Base-by-base conservation (phyloP, 2,113 vertebrate species). In the Xyliphius kryptos region DNA sequence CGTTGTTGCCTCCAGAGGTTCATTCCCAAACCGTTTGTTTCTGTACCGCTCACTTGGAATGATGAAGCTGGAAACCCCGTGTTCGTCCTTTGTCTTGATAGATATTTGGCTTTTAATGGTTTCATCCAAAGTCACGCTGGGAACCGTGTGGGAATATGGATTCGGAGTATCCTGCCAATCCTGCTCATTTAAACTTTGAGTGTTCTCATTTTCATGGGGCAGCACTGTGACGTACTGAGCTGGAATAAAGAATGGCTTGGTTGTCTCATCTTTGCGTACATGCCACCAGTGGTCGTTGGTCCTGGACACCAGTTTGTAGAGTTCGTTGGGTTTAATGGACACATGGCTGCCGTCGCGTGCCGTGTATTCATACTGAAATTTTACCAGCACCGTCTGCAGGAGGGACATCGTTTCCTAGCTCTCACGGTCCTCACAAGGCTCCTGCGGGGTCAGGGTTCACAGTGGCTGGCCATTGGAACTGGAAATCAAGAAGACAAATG, bases 211-310 rank as follows among this genome's bases (percentile, higher is more conserved):
- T 1, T 62, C 53, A 0, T 74, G 52, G 0, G 82, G 68, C 56
- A 91, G 71, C 69, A 89, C 87, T 66, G 85, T 91, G 63, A 97
- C 90, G 2, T 97, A 97, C 72, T 88, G 83, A 0, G 92, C 93
- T 0, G 93, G 94, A 56, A 97, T 80, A 57, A 90, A 95, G 74
- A 96, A 95, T 50, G 94, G 90, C 3, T 80, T 85, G 13, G 84
- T 22, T 32, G 73, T 56, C 72, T 17, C 82, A 65, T 88, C 88
- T 70, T 66, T 87, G 56, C 82, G 68, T 41, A 98, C 93, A 1
- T 91, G 89, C 95, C 95, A 96, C 93, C 94, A 96, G 82, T 93
- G 87, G 6, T 90, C 83, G 1, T 90, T 95, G 15, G 91, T 93
- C 54, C 86, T 86, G 46, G 85, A 82, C 51, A 97, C 67, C 16